A percentile compares a stretch with the other conserved stretches of the same genome.
phyloP scores from a whole-genome alignment of 2,113 vertebrate genomes.

The Agelaius phoeniceus region DNA sequence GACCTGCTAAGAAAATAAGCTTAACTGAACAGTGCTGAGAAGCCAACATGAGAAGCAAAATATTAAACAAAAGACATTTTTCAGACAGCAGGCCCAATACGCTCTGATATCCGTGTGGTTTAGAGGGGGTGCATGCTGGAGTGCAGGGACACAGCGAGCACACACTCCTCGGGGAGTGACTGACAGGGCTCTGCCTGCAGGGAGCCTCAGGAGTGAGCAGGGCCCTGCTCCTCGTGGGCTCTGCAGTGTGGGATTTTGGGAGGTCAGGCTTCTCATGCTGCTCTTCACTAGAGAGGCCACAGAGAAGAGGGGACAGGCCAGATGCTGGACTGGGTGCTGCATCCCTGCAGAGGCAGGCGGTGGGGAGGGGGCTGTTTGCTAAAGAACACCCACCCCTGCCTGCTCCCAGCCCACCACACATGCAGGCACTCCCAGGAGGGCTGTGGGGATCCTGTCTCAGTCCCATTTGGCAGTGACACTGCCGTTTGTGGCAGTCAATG shows the following conservation, averaged over 20 bases:
- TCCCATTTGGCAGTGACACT: background rate
- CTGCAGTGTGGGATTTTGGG: background rate
- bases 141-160: fast-evolving
- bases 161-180: fast-evolving
- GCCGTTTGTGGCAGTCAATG: background rate
- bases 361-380: background rate
- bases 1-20: background rate
- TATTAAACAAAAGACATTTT: background rate
- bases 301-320: background rate
- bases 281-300: background rate
- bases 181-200: background rate
- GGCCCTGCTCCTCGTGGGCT: fast-evolving
- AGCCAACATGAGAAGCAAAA: background rate
- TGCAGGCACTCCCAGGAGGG: fast-evolving
- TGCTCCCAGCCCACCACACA: background rate
- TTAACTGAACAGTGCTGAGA: background rate
- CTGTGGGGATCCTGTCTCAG: background rate
- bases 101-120: fast-evolving
- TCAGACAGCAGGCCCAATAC: background rate
- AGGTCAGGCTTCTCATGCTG: background rate
- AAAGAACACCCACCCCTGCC: background rate
- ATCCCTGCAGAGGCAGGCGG: too few species aligned
- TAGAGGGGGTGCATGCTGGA: background rate
- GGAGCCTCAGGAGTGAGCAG: background rate
- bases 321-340: background rate